Percentiles rank a stretch among this genome's conserved stretches.
Evolutionary conservation across 2,888 invertebrate genomes (phyloP).

Genomic region (Lutraria lutraria): DNA sequence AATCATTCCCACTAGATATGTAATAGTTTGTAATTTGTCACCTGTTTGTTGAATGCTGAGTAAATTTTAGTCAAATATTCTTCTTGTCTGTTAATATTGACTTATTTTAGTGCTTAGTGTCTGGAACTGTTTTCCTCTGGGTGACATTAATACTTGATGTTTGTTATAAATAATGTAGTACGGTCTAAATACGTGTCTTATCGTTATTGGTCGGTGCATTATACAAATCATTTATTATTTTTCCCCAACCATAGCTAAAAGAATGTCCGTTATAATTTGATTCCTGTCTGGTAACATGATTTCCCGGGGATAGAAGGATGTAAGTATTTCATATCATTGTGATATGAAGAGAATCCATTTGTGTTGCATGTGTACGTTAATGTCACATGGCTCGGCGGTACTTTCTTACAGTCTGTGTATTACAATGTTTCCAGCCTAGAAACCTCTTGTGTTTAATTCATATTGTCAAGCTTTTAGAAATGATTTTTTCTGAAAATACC

Average conservation of each 20-base stretch:
- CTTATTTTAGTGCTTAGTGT: not conserved
- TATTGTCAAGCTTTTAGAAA: too few species aligned
- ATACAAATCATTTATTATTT: conserved; percentile 13
- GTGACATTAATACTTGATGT: not conserved
- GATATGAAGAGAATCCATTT: too few species aligned
- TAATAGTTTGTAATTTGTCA: not conserved
- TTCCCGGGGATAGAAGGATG: too few species aligned
- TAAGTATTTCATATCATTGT: too few species aligned
- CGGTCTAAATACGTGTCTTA: not conserved
- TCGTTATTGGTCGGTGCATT: conserved; percentile 9
- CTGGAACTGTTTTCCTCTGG: not conserved
- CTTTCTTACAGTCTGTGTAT: too few species aligned
- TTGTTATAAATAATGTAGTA: not conserved
- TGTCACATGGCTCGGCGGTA: too few species aligned
- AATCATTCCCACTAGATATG: not conserved
- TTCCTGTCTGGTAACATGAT: too few species aligned
- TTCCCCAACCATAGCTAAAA: not conserved
- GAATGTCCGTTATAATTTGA: too few species aligned
- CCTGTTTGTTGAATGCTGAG: conserved; percentile 6
- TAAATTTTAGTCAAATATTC: not conserved
- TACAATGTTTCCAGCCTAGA: too few species aligned
- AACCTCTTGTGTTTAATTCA: too few species aligned
- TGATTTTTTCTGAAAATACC: too few species aligned
- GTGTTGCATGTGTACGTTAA: too few species aligned
- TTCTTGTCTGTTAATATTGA: not conserved